phyloP scores from a whole-genome alignment of 2,888 invertebrate genomes.

The Biston stratarius region DNA sequence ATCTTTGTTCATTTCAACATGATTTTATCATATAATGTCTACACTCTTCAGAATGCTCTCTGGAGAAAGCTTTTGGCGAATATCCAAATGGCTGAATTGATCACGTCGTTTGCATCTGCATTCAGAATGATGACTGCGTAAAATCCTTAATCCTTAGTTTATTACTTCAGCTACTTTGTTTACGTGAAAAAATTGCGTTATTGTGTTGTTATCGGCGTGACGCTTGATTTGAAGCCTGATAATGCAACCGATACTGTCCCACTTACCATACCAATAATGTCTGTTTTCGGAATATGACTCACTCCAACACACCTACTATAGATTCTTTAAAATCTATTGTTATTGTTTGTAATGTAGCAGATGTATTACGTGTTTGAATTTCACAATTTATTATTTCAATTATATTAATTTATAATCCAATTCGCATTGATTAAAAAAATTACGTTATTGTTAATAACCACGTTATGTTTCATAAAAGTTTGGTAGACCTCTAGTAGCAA shows the following conservation, averaged over 20 bases:
- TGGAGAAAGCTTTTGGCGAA: slow-evolving; percentile 76
- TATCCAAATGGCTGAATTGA: slow-evolving; percentile 82
- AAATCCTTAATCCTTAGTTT: slow-evolving; percentile 42
- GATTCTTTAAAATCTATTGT: background rate
- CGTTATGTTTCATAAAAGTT: too few species aligned
- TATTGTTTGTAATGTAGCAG: slow-evolving; percentile 11
- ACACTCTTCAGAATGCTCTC: slow-evolving; percentile 54
- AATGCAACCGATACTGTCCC: slow-evolving; percentile 25
- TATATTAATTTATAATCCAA: background rate
- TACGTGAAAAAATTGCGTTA: slow-evolving; percentile 20
- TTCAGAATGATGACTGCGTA: slow-evolving; percentile 68
- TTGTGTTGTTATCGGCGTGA: slow-evolving; percentile 27
- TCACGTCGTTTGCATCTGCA: slow-evolving; percentile 71
- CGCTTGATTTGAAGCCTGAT: slow-evolving; percentile 28
- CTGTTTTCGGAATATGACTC: slow-evolving; percentile 31
- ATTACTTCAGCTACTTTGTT: slow-evolving; percentile 16
- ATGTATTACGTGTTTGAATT: background rate
- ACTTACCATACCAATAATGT: slow-evolving; percentile 28
- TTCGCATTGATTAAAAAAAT: too few species aligned
- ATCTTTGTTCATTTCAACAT: slow-evolving; percentile 53
- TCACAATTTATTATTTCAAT: background rate
- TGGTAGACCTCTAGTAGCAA: too few species aligned
- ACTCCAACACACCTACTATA: background rate
- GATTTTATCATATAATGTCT: slow-evolving; percentile 44
- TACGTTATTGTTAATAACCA: too few species aligned